Percentiles rank a stretch among this genome's conserved stretches.
Conservation (phyloP, 2,113 vertebrate genomes). For the Siniperca chuatsi region DNA sequence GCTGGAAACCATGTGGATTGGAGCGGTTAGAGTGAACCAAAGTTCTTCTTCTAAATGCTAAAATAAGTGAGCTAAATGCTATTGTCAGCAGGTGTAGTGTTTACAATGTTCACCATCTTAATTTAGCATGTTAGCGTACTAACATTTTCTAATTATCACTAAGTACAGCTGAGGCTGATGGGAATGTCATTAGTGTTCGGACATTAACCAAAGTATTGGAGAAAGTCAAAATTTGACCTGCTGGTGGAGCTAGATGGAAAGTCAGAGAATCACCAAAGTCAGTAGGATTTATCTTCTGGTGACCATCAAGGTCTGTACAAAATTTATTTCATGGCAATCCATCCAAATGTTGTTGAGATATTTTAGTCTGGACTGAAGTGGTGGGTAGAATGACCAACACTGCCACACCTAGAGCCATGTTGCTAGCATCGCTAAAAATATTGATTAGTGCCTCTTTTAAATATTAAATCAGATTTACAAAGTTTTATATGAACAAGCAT, state of each 20-base stretch:
- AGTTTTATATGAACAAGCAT: not conserved
- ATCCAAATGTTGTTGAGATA: too few species aligned
- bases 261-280: not conserved
- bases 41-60: too few species aligned
- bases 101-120: not conserved
- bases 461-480: not conserved
- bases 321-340: not conserved
- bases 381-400: too few species aligned
- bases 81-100: too few species aligned
- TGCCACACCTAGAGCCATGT: too few species aligned
- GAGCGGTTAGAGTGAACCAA: too few species aligned
- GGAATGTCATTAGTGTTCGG: not conserved
- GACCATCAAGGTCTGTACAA: not conserved
- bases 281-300: not conserved
- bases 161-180: not conserved
- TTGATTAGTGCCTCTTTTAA: not conserved
- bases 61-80: too few species aligned
- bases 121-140: not conserved
- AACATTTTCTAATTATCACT: not conserved
- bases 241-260: not conserved
- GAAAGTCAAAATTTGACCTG: too few species aligned
- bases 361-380: too few species aligned
- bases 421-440: not conserved
- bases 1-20: too few species aligned
- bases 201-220: not conserved